Evolutionary conservation across 1,140 invertebrate genomes (phyloP).

Genomic region (Apis cerana): DNA sequence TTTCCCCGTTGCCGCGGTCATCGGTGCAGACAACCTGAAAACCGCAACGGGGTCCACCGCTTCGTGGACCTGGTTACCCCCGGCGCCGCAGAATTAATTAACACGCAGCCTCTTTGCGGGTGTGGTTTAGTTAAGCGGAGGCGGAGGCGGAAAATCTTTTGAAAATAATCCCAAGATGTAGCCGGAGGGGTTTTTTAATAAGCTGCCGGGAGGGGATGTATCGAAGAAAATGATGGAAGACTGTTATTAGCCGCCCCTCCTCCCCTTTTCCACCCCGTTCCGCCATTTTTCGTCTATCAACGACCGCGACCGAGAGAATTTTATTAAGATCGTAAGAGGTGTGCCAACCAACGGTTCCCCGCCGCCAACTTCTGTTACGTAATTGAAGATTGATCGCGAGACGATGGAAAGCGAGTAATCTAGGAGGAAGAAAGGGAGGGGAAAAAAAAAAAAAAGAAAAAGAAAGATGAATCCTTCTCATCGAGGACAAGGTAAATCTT

Average conservation of each 20-base stretch:
- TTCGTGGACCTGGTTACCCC: conserved; percentile 35
- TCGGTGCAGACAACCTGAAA: conserved; percentile 40
- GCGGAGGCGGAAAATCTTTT: conserved; percentile 30
- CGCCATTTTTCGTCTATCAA: neutral
- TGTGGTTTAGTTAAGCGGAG: conserved; percentile 38
- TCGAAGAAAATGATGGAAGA: conserved; percentile 41
- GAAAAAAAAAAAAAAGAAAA: too few species aligned
- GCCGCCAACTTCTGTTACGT: conserved; percentile 22
- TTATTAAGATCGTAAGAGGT: conserved; percentile 45
- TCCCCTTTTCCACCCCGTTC: too few species aligned
- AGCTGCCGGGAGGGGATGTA: conserved; percentile 31
- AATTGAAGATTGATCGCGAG: conserved; percentile 43
- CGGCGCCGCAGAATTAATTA: conserved; percentile 64
- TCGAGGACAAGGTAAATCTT: conserved; percentile 6
- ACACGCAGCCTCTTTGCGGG: conserved; percentile 52
- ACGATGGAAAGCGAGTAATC: conserved; percentile 18
- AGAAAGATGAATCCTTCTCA: conserved; percentile 12
- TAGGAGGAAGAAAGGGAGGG: neutral
- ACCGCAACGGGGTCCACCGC: conserved; percentile 25
- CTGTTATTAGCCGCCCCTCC: conserved; percentile 27
- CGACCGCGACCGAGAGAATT: conserved; percentile 27
- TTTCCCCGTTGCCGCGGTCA: conserved; percentile 4
- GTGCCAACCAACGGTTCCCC: conserved; percentile 16
- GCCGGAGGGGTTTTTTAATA: conserved; percentile 39
- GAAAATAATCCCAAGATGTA: conserved; percentile 56